phyloP scores from a whole-genome alignment of 2,113 vertebrate species.

The Australoheros scitulus region DNA sequence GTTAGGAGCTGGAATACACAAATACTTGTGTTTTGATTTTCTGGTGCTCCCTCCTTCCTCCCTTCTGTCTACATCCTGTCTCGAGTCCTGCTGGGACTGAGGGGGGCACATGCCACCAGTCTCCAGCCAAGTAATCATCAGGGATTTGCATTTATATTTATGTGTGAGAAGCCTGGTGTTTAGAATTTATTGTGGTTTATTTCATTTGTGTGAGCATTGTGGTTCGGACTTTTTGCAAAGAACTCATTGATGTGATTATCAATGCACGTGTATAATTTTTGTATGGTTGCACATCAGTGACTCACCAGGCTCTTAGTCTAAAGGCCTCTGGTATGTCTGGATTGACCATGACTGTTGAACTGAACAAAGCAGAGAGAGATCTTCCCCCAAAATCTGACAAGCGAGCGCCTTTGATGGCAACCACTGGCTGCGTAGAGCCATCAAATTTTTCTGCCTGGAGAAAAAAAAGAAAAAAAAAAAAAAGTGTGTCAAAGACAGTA shows the following conservation, averaged over 20 bases:
- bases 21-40: conserved; percentile 44
- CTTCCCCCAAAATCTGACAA: conserved; percentile 92
- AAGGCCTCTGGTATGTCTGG: conserved; percentile 92
- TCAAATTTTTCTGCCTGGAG: conserved; percentile 91
- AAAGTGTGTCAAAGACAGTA: conserved; percentile 15
- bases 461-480: background rate
- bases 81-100: conserved; percentile 35
- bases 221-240: background rate
- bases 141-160: background rate
- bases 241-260: conserved; percentile 5
- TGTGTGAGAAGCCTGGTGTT: background rate
- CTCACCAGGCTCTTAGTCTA: conserved; percentile 90
- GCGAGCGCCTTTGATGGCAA: conserved; percentile 90
- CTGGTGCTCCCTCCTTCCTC: conserved; percentile 42
- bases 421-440: conserved; percentile 85
- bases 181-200: background rate
- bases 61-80: conserved; percentile 25
- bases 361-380: conserved; percentile 87
- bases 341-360: conserved; percentile 89
- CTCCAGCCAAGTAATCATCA: conserved; percentile 35
- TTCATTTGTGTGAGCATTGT: background rate
- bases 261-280: background rate
- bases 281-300: conserved; percentile 6
- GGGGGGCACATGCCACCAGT: conserved; percentile 40
- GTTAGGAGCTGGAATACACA: conserved; percentile 41